These are phyloP conservation scores for Typhlomys cinereus DNA, from an alignment of 2,113 vertebrate genomes.

Conservation along the genomic window DNA sequence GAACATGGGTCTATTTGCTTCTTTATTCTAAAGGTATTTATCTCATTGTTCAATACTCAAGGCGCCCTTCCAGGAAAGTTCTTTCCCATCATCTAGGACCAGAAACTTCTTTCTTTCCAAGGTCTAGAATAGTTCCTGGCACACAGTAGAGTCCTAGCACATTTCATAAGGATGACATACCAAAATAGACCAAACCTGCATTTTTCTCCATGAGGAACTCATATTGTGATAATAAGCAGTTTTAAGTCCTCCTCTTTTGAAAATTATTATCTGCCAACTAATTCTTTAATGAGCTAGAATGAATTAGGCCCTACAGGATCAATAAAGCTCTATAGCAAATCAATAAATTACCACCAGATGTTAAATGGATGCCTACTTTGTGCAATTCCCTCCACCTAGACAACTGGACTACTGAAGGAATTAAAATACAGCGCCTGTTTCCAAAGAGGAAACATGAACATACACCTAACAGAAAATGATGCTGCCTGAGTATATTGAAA, in stretches of 20 bases:
- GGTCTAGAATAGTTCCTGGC: neutral
- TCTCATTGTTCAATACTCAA: neutral
- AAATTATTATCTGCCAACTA: neutral
- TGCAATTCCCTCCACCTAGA: neutral
- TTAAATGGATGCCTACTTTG: neutral
- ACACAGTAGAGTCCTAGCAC: neutral
- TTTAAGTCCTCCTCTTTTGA: neutral
- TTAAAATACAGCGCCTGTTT: neutral
- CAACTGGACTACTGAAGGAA: neutral
- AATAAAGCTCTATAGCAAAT: neutral
- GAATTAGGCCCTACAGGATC: neutral
- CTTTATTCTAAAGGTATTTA: neutral
- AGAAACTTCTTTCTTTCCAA: neutral
- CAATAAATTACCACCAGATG: neutral
- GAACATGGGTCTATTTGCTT: neutral
- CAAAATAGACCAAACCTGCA: neutral
- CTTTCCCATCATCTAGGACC: neutral
- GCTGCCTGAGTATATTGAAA: neutral
- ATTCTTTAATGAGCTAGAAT: conserved; percentile 4
- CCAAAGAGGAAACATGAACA: neutral
- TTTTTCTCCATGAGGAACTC: neutral
- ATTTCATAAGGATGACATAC: neutral
- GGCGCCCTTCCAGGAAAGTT: neutral
- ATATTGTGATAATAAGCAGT: neutral
- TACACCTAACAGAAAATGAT: neutral